Percentiles rank a stretch among this genome's conserved stretches.
phyloP scores from a whole-genome alignment of 2,113 vertebrate species.

The Sander vitreus region DNA sequence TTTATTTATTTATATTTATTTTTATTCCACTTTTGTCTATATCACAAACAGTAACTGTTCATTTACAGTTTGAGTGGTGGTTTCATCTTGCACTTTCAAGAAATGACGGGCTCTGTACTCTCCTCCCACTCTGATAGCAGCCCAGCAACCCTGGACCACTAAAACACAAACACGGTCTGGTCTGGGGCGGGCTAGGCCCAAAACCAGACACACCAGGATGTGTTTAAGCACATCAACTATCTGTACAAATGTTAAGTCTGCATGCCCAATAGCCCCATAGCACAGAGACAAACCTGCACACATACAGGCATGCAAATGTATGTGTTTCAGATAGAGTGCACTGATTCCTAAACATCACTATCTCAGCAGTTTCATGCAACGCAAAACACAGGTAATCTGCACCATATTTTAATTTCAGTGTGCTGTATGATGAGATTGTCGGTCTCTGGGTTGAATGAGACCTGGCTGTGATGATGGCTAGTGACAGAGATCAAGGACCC shows the following conservation, averaged over 20 bases:
- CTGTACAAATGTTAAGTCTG: neutral
- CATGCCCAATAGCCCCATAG: neutral
- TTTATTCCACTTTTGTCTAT: neutral
- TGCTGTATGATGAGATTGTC: constrained; percentile 11
- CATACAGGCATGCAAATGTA: neutral
- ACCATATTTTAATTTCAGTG: neutral
- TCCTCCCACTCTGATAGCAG: neutral
- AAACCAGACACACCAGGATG: constrained; percentile 4
- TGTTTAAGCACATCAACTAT: neutral
- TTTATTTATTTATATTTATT: neutral
- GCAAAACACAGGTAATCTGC: neutral
- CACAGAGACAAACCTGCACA: neutral
- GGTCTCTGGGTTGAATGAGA: constrained; percentile 1
- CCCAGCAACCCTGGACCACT: neutral
- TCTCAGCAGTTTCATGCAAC: neutral
- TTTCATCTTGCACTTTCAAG: neutral
- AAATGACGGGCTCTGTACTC: neutral
- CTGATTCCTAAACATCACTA: neutral
- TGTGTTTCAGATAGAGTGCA: neutral
- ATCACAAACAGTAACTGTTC: neutral
- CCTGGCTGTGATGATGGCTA: neutral
- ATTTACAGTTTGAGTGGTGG: constrained; percentile 10
- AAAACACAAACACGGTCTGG: neutral
- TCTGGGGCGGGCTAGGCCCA: neutral
- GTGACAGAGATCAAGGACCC: neutral